Conservation (phyloP, 1,140 invertebrate genomes). For the Dendrolimus punctatus region DNA sequence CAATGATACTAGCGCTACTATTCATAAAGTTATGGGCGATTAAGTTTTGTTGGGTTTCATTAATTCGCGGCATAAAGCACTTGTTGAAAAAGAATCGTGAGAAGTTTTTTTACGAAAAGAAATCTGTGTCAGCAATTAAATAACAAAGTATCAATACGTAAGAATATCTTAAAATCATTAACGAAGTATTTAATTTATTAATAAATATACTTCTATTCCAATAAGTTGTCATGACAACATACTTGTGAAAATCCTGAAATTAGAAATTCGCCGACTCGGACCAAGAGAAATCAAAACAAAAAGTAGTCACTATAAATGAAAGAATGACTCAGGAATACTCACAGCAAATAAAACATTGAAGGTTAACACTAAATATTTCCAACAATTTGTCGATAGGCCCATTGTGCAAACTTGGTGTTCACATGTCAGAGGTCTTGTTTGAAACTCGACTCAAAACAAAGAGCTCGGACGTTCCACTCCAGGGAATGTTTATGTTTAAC, state of each 20-base stretch:
- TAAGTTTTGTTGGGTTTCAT: neutral
- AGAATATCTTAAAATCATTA: no score
- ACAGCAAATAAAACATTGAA: conserved; percentile 66
- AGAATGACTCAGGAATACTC: conserved; percentile 34
- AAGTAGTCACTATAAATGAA: conserved; percentile 21
- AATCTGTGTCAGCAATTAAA: conserved; percentile 6
- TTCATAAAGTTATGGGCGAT: conserved; percentile 5
- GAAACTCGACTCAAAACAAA: conserved; percentile 57
- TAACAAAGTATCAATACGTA: no score
- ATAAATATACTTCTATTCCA: neutral
- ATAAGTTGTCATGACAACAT: conserved; percentile 59
- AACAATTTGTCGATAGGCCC: conserved; percentile 63
- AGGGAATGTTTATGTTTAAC: conserved; percentile 55
- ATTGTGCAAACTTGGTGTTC: conserved; percentile 46
- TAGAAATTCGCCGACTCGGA: conserved; percentile 27
- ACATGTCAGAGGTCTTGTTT: conserved; percentile 55
- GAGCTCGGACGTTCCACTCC: conserved; percentile 53
- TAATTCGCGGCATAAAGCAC: conserved; percentile 17
- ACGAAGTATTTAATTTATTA: neutral
- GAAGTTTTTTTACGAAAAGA: conserved; percentile 7
- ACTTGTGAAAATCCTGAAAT: neutral
- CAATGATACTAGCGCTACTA: conserved; percentile 23
- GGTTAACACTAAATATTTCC: conserved; percentile 66
- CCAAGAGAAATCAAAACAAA: conserved; percentile 31
- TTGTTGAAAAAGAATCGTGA: conserved; percentile 6